These are phyloP conservation scores for Bettongia penicillata DNA, from an alignment of 2,113 vertebrate genomes.

Conservation along the genomic window DNA sequence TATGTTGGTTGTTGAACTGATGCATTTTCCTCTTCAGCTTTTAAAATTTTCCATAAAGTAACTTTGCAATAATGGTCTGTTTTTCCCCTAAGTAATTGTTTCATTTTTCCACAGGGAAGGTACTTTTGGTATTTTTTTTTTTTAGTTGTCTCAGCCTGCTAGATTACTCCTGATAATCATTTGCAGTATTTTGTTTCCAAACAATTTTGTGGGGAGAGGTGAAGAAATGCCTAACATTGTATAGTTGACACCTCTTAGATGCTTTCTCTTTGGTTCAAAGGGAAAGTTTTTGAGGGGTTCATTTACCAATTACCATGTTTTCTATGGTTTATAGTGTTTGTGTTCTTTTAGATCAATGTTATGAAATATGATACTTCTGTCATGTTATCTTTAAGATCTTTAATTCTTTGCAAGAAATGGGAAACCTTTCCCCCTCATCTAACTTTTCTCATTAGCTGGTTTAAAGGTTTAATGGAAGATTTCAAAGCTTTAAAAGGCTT, in stretches of 20 bases:
- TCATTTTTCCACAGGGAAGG: conserved; percentile 28
- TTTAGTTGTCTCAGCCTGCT: background rate
- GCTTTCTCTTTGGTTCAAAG: conserved; percentile 39
- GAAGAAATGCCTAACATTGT: background rate
- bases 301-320: conserved; percentile 26
- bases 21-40: background rate
- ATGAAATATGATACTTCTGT: background rate
- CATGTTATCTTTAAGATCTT: background rate
- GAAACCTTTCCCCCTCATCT: background rate
- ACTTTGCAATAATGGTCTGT: background rate
- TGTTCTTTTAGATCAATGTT: background rate
- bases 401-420: background rate
- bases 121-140: background rate
- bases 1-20: background rate
- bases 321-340: background rate
- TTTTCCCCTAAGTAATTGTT: background rate
- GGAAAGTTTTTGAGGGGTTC: conserved; percentile 10
- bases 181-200: background rate
- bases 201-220: background rate
- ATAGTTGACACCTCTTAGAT: background rate
- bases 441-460: background rate
- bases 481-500: background rate
- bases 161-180: background rate
- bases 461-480: conserved; percentile 7
- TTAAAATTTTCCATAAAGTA: background rate